phyloP scores from a whole-genome alignment of 1,140 invertebrate species.

The Drosophila eugracilis region DNA sequence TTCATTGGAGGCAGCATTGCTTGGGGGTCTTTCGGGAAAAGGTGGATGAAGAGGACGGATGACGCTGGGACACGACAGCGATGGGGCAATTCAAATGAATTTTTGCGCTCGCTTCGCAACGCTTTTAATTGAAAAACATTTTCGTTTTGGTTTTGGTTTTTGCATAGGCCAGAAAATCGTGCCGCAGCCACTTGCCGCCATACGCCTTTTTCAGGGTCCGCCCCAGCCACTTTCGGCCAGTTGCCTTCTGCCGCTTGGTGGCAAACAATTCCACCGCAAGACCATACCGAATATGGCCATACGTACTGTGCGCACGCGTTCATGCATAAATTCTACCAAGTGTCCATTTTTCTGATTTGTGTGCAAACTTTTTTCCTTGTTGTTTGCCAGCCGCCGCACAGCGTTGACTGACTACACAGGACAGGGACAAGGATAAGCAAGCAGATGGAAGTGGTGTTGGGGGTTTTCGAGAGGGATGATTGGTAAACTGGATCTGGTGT shows the following conservation, averaged over 20 bases:
- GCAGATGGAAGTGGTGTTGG: constrained; percentile 8
- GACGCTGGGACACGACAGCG: constrained; percentile 2
- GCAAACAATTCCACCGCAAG: constrained; percentile 69
- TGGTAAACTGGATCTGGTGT: constrained; percentile 30
- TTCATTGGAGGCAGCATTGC: constrained; percentile 42
- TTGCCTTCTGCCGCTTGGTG: constrained; percentile 27
- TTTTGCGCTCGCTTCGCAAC: constrained; percentile 64
- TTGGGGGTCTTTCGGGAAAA: constrained; percentile 7
- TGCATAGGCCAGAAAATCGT: constrained; percentile 39
- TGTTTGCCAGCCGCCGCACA: constrained; percentile 28
- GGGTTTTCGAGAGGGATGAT: not conserved
- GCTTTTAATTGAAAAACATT: constrained; percentile 81
- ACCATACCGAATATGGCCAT: constrained; percentile 47
- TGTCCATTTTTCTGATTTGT: constrained; percentile 82
- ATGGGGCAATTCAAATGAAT: constrained; percentile 70
- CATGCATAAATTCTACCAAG: constrained; percentile 81
- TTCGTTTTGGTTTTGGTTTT: constrained; percentile 74
- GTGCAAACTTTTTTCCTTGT: constrained; percentile 69
- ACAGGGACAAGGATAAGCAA: constrained; percentile 23
- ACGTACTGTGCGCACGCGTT: constrained; percentile 79
- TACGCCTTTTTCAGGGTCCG: constrained; percentile 49
- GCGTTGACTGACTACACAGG: constrained; percentile 48
- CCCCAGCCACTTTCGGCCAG: constrained; percentile 3
- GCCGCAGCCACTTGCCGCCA: constrained; percentile 58
- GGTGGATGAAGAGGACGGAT: not conserved